A percentile compares a stretch with the other conserved stretches of the same genome.
phyloP scores from a whole-genome alignment of 2,888 invertebrate species.

The Camptogramma bilineatum region DNA sequence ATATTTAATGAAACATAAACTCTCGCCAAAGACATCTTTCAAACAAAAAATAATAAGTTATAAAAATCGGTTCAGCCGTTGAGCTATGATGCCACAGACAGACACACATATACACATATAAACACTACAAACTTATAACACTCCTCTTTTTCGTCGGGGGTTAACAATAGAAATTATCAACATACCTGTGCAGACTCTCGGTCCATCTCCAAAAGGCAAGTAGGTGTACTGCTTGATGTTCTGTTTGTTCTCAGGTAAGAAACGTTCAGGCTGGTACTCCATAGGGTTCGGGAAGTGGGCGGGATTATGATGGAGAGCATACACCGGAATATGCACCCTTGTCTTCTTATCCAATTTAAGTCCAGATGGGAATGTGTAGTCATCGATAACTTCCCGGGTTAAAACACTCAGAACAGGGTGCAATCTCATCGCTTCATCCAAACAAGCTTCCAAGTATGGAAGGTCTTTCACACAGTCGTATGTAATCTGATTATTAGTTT shows the following conservation, averaged over 20 bases:
- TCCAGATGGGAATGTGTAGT: slow-evolving; percentile 63
- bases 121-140: no score
- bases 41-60: no score
- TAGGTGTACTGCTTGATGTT: slow-evolving; percentile 65
- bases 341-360: slow-evolving; percentile 60
- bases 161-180: background rate
- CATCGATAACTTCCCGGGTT: slow-evolving; percentile 63
- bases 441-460: slow-evolving; percentile 59
- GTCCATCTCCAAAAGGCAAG: slow-evolving; percentile 73
- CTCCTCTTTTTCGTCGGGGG: no score
- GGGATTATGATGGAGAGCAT: slow-evolving; percentile 62
- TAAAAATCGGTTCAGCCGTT: no score
- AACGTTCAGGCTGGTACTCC: slow-evolving; percentile 64
- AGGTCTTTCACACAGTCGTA: slow-evolving; percentile 57
- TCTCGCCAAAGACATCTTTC: no score
- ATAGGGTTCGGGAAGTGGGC: slow-evolving; percentile 66
- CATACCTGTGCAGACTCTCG: slow-evolving; percentile 70
- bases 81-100: no score
- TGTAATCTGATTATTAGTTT: slow-evolving; percentile 50
- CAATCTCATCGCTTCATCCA: slow-evolving; percentile 60
- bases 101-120: no score
- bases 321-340: slow-evolving; percentile 67
- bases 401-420: slow-evolving; percentile 65
- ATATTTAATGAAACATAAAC: no score
- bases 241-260: slow-evolving; percentile 55